Evolutionary conservation across 2,888 invertebrate genomes (phyloP).

Genomic region (Hirtodrosophila histrioides): DNA sequence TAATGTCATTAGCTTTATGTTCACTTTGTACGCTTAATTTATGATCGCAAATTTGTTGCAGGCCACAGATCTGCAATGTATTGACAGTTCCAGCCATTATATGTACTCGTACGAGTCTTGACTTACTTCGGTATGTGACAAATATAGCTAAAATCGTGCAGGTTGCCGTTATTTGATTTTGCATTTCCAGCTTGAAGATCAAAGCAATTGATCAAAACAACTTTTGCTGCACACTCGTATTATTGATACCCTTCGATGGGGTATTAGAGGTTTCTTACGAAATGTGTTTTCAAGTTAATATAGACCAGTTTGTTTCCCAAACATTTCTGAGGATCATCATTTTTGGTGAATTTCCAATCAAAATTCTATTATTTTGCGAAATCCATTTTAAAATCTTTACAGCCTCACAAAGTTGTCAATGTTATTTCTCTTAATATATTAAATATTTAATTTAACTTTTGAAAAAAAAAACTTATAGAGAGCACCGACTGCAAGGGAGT

Average conservation of each 20-base stretch:
- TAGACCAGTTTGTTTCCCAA: too few relatives aligned
- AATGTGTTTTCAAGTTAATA: not conserved
- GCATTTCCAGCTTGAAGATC: constrained; percentile 46
- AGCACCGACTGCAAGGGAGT: not conserved
- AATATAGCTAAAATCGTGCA: constrained; percentile 54
- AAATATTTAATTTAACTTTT: too few relatives aligned
- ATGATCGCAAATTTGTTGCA: constrained; percentile 72
- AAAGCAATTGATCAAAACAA: constrained; percentile 62
- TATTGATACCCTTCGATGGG: not conserved
- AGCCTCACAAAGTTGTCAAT: too few relatives aligned
- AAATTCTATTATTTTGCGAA: too few relatives aligned
- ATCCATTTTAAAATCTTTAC: too few relatives aligned
- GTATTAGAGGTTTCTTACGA: not conserved
- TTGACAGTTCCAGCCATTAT: constrained; percentile 51
- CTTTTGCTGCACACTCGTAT: constrained; percentile 12
- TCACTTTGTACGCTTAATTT: constrained; percentile 67
- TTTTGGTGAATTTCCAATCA: too few relatives aligned
- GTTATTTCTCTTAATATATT: too few relatives aligned
- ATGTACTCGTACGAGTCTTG: constrained; percentile 10
- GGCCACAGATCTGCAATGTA: constrained; percentile 28
- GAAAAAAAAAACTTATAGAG: too few relatives aligned
- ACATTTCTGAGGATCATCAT: too few relatives aligned
- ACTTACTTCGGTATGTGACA: constrained; percentile 27
- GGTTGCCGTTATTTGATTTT: constrained; percentile 14
- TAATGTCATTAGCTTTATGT: constrained; percentile 59